Percentiles rank a stretch among this genome's conserved stretches.
These are phyloP conservation scores for Cercopithecus petaurista DNA, from an alignment of 2,797 vertebrate species.

Conservation along the genomic window DNA sequence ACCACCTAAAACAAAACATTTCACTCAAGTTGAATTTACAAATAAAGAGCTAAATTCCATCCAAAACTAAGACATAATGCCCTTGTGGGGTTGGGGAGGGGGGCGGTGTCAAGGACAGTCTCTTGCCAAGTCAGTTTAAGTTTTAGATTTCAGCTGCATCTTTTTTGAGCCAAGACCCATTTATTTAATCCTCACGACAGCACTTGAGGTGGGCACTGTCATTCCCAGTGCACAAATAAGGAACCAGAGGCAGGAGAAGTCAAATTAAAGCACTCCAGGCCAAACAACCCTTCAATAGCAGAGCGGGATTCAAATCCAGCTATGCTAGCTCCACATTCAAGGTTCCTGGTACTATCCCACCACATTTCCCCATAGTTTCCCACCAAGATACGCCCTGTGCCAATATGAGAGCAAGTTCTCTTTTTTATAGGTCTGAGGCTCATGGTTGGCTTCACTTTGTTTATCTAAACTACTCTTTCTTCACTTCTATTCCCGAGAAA, in stretches of 20 bases:
- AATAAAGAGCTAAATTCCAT: neutral
- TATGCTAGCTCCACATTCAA: neutral
- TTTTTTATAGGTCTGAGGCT: neutral
- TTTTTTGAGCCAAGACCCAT: neutral
- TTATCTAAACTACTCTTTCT: conserved; percentile 12
- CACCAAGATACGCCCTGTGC: fast-evolving
- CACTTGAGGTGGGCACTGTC: neutral
- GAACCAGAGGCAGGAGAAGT: neutral
- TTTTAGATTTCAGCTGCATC: neutral
- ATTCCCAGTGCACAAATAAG: neutral
- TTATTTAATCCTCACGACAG: neutral
- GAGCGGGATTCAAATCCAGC: neutral
- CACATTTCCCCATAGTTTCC: neutral
- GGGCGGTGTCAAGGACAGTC: neutral
- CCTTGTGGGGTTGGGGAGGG: too few relatives aligned
- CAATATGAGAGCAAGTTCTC: neutral
- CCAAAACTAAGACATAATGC: neutral
- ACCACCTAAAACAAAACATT: neutral
- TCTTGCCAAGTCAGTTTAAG: neutral
- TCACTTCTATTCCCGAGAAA: neutral
- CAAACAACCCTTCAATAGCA: neutral
- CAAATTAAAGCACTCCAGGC: neutral
- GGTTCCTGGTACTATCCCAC: neutral
- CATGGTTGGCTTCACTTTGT: neutral
- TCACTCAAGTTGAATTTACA: neutral